Evolutionary conservation across 1,140 invertebrate species (phyloP), one percentile per base, ranked within the genome.

Genomic region (Diabrotica virgifera): DNA sequence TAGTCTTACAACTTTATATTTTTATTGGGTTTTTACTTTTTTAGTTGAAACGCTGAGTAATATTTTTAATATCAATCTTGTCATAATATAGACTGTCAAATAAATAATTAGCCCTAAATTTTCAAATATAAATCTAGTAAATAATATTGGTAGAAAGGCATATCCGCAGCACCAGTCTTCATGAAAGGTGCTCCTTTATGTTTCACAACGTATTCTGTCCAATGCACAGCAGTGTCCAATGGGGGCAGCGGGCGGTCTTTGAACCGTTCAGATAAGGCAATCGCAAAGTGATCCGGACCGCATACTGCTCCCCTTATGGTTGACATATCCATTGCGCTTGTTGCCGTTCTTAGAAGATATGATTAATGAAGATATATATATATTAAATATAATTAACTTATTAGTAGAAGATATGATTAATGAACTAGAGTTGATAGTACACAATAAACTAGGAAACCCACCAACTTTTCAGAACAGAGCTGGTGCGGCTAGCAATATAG

Each of bases 131-230:
- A 78, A 78, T 89, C 87, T 5, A 89, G 74, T 52, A 86, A 73
- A 40, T 84, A 81, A 75, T 87, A 87, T 67, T 87, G 82, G 74
- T 86, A 87, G 68, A 83, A 82, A 9, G 82, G 81, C 60, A 88
- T 79, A 9, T 85, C 79, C 0, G 83, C 76, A 0, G 84, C 85
- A 5, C 83, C 77, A 0, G 84, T 82, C 52, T 81, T 79, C 66
- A 88, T 80, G 78, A 82, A 83, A 50, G 68, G 78, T 36, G 82
- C 86, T 68, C 79, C 86, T 53, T 81, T 80, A 70, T 89, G 80
- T 8, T 83, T 75, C 5, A 86, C 85, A 11, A 86, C 80, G 65
- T 87, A 87, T 70, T 88, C 85, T 0, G 84, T 81, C 86, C 86
- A 88, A 76, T 82, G 87, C 12, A 85, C 74, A 0, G 85, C 84